Percentiles rank a stretch among this genome's conserved stretches.
These are phyloP conservation scores for Nestor notabilis DNA, from an alignment of 2,113 vertebrate genomes.

Conservation along the genomic window DNA sequence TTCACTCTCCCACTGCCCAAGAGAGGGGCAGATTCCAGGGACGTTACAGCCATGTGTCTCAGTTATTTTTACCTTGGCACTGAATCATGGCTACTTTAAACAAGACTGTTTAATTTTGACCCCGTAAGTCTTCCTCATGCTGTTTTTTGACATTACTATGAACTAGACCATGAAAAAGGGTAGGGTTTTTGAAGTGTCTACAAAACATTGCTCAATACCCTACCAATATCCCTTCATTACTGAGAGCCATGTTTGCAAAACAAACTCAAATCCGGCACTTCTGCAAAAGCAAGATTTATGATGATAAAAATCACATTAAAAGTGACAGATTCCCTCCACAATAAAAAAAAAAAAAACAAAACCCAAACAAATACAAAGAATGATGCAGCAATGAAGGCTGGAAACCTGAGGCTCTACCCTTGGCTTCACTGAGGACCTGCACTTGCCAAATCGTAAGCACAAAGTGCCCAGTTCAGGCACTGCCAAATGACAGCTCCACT, in stretches of 20 bases:
- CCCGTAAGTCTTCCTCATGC: background rate
- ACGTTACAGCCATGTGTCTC: background rate
- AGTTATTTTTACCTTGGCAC: slow-evolving; percentile 14
- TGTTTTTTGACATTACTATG: background rate
- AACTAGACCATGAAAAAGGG: background rate
- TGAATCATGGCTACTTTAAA: slow-evolving; percentile 20
- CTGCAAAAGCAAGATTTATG: background rate
- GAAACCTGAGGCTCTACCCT: background rate
- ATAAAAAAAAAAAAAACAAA: background rate
- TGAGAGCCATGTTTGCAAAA: background rate
- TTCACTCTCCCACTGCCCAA: background rate
- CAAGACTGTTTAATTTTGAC: slow-evolving; percentile 17
- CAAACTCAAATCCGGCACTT: slow-evolving; percentile 3
- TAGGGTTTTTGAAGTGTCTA: background rate
- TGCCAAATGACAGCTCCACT: background rate
- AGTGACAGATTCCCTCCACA: background rate
- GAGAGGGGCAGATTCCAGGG: background rate
- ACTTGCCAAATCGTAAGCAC: background rate
- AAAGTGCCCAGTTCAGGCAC: background rate
- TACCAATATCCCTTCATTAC: background rate
- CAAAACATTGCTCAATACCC: background rate
- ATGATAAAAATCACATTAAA: background rate
- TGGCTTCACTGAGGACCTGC: background rate
- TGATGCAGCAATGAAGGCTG: background rate
- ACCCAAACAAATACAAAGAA: background rate